These are phyloP conservation scores for Encarsia formosa DNA, from an alignment of 2,888 invertebrate genomes.

Conservation along the genomic window DNA sequence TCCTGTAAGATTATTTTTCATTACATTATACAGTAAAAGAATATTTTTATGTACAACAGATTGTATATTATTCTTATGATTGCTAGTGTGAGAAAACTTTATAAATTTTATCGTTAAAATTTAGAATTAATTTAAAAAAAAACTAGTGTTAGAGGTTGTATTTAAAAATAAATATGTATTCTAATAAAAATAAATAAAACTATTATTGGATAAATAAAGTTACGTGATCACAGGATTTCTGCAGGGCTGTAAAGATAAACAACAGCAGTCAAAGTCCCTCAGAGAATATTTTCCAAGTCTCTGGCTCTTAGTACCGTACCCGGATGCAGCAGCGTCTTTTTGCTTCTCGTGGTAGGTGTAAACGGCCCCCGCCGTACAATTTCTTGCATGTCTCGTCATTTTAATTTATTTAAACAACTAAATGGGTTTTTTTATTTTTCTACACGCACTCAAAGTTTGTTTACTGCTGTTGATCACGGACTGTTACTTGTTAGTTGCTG, in stretches of 20 bases:
- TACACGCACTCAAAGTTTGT: background rate
- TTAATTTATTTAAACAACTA: constrained; percentile 8
- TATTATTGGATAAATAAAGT: constrained; percentile 42
- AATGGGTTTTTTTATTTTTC: too few relatives aligned
- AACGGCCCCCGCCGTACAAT: constrained; percentile 96
- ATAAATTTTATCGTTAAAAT: background rate
- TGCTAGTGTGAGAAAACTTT: too few relatives aligned
- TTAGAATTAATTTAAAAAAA: background rate
- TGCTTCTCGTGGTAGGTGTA: constrained; percentile 98
- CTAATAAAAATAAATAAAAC: background rate
- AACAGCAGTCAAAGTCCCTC: constrained; percentile 96
- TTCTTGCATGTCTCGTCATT: constrained; percentile 96
- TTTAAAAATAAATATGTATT: background rate
- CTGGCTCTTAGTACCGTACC: constrained; percentile 83
- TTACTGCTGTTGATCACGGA: too few relatives aligned
- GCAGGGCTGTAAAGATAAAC: constrained; percentile 93
- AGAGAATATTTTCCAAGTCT: constrained; percentile 92
- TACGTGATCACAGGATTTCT: constrained; percentile 85
- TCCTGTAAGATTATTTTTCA: too few relatives aligned
- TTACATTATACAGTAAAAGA: too few relatives aligned
- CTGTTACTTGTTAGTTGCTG: too few relatives aligned
- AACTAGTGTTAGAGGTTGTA: too few relatives aligned
- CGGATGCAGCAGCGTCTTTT: constrained; percentile 90
- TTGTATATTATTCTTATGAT: too few relatives aligned
- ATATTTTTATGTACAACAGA: too few relatives aligned